A percentile compares a stretch with the other conserved stretches of the same genome.
Evolutionary conservation across 2,888 invertebrate species (phyloP).

Genomic region (Leptinotarsa haldemani): DNA sequence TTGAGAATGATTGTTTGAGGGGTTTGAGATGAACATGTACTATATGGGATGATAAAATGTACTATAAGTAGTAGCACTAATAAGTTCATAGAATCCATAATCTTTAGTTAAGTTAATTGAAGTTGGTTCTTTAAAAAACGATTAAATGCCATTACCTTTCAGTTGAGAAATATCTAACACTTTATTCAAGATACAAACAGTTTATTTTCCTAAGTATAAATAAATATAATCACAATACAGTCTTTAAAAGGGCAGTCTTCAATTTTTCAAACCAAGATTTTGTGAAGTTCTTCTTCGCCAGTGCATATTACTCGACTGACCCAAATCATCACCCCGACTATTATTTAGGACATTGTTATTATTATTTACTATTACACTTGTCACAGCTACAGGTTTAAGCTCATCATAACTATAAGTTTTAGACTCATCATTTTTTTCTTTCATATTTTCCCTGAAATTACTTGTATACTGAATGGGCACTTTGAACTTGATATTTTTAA

Average conservation of each 20-base stretch:
- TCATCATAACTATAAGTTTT: constrained; percentile 48
- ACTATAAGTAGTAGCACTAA: too few relatives aligned
- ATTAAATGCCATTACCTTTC: too few relatives aligned
- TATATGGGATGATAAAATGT: too few relatives aligned
- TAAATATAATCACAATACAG: constrained; percentile 33
- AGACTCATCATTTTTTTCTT: constrained; percentile 31
- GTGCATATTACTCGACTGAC: constrained; percentile 62
- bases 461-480: constrained; percentile 63
- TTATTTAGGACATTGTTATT: constrained; percentile 33
- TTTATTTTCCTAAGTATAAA: constrained; percentile 9
- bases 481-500: constrained; percentile 66
- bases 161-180: too few relatives aligned
- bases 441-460: constrained; percentile 45
- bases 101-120: too few relatives aligned
- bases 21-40: too few relatives aligned
- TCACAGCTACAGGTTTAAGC: constrained; percentile 49
- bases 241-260: constrained; percentile 42
- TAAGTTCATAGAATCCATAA: too few relatives aligned
- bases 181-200: too few relatives aligned
- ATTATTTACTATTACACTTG: constrained; percentile 60
- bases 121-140: too few relatives aligned
- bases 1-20: too few relatives aligned
- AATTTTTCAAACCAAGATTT: constrained; percentile 56
- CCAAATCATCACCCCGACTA: constrained; percentile 26
- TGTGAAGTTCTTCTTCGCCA: constrained; percentile 67